These are phyloP conservation scores for Smutsia temminckii DNA, from an alignment of 2,797 vertebrate species.

Conservation along the genomic window DNA sequence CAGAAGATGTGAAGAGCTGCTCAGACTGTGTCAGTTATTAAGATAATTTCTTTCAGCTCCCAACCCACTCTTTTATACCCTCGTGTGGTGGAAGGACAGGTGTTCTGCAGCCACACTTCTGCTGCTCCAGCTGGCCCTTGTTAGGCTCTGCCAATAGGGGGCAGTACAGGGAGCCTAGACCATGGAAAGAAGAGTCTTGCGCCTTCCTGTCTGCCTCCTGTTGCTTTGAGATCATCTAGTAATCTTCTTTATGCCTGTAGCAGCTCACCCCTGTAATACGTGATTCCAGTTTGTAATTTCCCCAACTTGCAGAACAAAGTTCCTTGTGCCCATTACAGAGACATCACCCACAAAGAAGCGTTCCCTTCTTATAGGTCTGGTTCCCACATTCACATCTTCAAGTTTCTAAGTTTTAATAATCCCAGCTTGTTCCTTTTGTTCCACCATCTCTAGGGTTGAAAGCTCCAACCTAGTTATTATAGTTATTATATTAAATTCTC, in stretches of 20 bases:
- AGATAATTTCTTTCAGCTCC: not conserved
- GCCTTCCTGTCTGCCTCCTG: not conserved
- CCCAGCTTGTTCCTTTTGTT: not conserved
- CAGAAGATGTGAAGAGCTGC: slow-evolving; percentile 87
- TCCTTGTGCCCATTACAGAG: not conserved
- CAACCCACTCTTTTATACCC: not conserved
- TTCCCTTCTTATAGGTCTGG: not conserved
- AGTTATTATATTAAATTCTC: not conserved
- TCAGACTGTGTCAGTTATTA: slow-evolving; percentile 76
- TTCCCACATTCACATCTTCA: not conserved
- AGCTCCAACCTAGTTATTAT: not conserved
- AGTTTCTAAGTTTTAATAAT: not conserved
- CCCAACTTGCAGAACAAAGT: not conserved
- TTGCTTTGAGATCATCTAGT: not conserved
- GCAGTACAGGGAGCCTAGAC: not conserved
- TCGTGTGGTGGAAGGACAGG: not conserved
- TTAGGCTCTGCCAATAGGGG: not conserved
- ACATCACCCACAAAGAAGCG: not conserved
- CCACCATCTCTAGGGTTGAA: not conserved
- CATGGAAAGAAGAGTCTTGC: not conserved
- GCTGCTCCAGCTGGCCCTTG: not conserved
- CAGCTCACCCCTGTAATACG: not conserved
- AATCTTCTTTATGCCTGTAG: not conserved
- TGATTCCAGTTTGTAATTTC: not conserved
- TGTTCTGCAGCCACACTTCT: not conserved